These are phyloP conservation scores for Lates japonicus DNA, from an alignment of 2,797 vertebrate species.

Conservation along the genomic window DNA sequence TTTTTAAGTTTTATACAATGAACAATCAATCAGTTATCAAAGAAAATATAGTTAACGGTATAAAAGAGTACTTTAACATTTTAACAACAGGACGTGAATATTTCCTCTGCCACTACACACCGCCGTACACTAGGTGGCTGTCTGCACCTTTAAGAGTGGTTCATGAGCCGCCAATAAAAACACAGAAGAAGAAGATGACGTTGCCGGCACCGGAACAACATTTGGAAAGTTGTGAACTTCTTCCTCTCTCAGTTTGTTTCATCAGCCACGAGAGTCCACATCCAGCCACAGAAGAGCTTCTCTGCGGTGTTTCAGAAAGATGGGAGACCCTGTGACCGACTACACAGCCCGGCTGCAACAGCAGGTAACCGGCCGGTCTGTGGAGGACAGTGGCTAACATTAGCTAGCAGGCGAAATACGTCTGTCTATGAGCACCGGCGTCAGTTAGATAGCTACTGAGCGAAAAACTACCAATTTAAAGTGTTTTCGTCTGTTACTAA, in stretches of 20 bases:
- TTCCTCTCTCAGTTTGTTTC: constrained; percentile 59
- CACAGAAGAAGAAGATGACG: constrained; percentile 14
- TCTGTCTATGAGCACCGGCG: not conserved
- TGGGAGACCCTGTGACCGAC: constrained; percentile 85
- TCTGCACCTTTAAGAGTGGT: accelerated
- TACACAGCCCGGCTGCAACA: constrained; percentile 86
- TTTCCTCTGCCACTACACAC: not conserved
- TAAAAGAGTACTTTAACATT: no score
- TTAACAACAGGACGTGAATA: no score
- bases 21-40: no score
- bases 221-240: constrained; percentile 22
- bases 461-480: accelerated
- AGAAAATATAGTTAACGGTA: no score
- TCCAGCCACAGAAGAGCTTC: not conserved
- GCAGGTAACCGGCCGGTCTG: constrained; percentile 85
- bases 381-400: not conserved
- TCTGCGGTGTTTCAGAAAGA: constrained; percentile 62
- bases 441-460: not conserved
- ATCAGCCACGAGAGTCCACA: constrained; percentile 61
- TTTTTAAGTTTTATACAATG: no score
- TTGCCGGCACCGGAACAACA: constrained; percentile 36
- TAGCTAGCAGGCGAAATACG: constrained; percentile 11
- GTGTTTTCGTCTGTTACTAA: accelerated
- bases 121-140: constrained; percentile 19
- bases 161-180: accelerated